Conservation (phyloP, 2,888 invertebrate species). For the Ophion ventricosus region DNA sequence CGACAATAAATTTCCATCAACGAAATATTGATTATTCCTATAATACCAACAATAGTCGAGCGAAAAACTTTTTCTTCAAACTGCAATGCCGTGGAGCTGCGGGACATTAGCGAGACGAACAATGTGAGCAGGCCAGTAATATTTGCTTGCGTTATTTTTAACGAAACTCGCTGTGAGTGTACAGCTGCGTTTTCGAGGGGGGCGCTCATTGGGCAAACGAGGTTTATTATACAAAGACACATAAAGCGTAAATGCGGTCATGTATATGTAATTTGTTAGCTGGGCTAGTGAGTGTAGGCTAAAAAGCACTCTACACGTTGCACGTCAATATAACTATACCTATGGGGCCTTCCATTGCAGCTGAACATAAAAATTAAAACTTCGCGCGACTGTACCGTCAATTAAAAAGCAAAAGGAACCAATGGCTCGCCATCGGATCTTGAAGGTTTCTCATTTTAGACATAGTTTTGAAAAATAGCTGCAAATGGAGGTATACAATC, state of each 20-base stretch:
- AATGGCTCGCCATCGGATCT: neutral
- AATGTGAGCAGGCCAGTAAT: neutral
- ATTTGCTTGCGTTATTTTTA: constrained; percentile 43
- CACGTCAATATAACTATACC: neutral
- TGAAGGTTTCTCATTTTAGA: neutral
- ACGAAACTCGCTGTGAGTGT: constrained; percentile 28
- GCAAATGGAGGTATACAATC: neutral
- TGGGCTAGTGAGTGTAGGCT: neutral
- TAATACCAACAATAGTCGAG: neutral
- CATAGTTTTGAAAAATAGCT: neutral
- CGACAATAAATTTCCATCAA: neutral
- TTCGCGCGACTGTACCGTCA: neutral
- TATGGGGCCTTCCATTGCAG: neutral
- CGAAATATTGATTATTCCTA: neutral
- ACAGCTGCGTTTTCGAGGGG: constrained; percentile 33
- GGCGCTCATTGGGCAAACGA: constrained; percentile 24
- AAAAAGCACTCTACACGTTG: constrained; percentile 9
- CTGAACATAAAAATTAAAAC: neutral
- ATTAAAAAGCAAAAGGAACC: neutral
- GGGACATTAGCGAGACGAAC: constrained; percentile 13
- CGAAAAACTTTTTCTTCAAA: neutral
- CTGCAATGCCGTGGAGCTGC: constrained; percentile 26
- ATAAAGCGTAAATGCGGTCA: constrained; percentile 16
- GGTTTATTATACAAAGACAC: constrained; percentile 14
- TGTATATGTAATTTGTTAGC: constrained; percentile 27